Conservation (phyloP, 2,888 invertebrate species). For the Agrilus biguttatus region DNA sequence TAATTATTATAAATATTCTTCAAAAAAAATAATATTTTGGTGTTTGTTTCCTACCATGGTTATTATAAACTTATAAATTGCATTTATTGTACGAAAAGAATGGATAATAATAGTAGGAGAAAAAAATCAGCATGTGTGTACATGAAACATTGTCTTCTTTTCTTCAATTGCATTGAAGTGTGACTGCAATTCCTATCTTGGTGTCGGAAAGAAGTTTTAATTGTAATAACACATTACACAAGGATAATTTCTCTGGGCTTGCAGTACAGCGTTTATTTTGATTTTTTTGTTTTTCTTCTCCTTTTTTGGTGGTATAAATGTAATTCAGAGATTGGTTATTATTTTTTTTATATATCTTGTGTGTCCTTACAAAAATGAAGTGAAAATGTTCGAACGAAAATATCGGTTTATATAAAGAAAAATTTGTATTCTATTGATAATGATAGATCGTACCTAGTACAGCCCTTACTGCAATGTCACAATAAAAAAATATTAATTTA, state of each 20-base stretch:
- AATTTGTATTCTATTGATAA: slow-evolving; percentile 23
- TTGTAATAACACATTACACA: slow-evolving; percentile 23
- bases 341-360: slow-evolving; percentile 16
- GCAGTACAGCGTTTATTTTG: slow-evolving; percentile 27
- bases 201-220: slow-evolving; percentile 30
- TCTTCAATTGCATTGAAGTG: slow-evolving; percentile 14
- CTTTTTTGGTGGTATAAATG: slow-evolving; percentile 27
- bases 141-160: slow-evolving; percentile 1
- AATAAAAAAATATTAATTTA: slow-evolving; percentile 18
- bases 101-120: no score
- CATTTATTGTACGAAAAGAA: no score
- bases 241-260: slow-evolving; percentile 19
- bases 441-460: slow-evolving; percentile 17
- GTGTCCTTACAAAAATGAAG: slow-evolving; percentile 4
- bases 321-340: slow-evolving; percentile 13
- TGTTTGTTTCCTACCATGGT: no score
- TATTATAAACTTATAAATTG: no score
- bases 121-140: no score
- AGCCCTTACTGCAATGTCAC: slow-evolving; percentile 24
- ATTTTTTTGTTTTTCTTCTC: slow-evolving; percentile 29
- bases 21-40: no score
- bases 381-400: not conserved
- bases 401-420: not conserved
- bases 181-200: slow-evolving; percentile 28
- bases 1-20: no score